A percentile compares a stretch with the other conserved stretches of the same genome.
phyloP scores from a whole-genome alignment of 2,113 vertebrate genomes.

The Peromyscus californicus region DNA sequence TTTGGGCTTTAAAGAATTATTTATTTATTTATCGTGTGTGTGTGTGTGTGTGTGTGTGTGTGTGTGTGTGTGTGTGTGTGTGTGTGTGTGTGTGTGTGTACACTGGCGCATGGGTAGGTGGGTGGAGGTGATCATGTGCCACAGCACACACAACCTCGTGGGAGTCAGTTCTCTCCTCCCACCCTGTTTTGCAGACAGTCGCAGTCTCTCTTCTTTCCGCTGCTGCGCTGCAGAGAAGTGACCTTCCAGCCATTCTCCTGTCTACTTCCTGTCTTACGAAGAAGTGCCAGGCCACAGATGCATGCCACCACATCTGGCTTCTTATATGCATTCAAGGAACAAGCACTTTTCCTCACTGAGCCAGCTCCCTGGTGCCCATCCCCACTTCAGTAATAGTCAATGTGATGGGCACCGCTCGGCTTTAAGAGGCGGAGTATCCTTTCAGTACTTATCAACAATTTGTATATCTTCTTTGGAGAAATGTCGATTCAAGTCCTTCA shows the following conservation, averaged over 20 bases:
- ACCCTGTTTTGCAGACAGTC: neutral
- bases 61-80: neutral
- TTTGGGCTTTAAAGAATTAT: neutral
- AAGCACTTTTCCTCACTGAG: neutral
- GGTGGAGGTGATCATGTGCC: neutral
- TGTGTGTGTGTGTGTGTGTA: neutral
- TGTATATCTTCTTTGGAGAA: neutral
- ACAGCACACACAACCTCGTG: accelerated
- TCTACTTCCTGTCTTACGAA: neutral
- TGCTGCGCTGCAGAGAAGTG: neutral
- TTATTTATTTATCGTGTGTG: neutral
- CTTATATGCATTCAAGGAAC: neutral
- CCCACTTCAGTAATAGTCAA: neutral
- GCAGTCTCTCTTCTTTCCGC: neutral
- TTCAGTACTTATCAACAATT: neutral
- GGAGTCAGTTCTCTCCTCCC: neutral
- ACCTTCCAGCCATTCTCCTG: neutral
- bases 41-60: neutral
- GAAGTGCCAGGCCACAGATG: neutral
- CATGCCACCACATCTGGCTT: neutral
- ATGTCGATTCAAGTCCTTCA: neutral
- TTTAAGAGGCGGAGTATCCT: neutral
- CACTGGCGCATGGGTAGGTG: neutral
- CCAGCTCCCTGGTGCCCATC: neutral
- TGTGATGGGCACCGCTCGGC: neutral